Evolutionary conservation across 1,140 invertebrate species (phyloP), one percentile per base, ranked within the genome.

Genomic region (Bombus cullumanus): DNA sequence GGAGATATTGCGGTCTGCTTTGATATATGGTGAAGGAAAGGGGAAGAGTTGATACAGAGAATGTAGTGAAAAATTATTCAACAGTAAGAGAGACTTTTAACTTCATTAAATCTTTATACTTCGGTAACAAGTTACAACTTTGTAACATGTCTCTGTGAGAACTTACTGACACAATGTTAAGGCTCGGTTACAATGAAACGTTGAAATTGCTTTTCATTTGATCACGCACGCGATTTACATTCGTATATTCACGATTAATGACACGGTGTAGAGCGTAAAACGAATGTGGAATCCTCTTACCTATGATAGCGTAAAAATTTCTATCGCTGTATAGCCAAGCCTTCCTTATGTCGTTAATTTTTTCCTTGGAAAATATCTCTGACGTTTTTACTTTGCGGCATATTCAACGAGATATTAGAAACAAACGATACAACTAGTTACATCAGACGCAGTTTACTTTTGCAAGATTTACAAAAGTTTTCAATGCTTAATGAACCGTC

Each of bases 211-310:
- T 43, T 78, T 78, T 18, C 76, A 15, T 43, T 34, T 39, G 62
- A 43, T 66, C 62, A 41, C n/a, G 31, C 73, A 9, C 31, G 22
- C 31, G 12, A 37, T 76, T 76, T 76, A 74, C 31, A 53, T 74
- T 74, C 43, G 72, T 53, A 74, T 6, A 28, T 53, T 53, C 43
- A 9, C 34, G 47, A 57, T 76, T 28, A 57, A 76, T 37, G 74
- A 37, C 6, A 76, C 25, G 31, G 25, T 22, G 47, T 3, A 12
- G 57, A 57, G 25, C 4, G 74, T 57, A 2, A 76, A 76, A 59
- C 34, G 43, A 76, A 37, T 34, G 34, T n/a, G 43, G 43, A 53
- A n/a, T 74, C 72, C 22, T 74, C n/a, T 74, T 74, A 74, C 10
- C 31, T 15, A 18, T 31, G 4, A 43, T 18, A 34, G 31, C 25